These are phyloP conservation scores for Oxycera nigricornis DNA, from an alignment of 2,888 invertebrate species.

Conservation along the genomic window DNA sequence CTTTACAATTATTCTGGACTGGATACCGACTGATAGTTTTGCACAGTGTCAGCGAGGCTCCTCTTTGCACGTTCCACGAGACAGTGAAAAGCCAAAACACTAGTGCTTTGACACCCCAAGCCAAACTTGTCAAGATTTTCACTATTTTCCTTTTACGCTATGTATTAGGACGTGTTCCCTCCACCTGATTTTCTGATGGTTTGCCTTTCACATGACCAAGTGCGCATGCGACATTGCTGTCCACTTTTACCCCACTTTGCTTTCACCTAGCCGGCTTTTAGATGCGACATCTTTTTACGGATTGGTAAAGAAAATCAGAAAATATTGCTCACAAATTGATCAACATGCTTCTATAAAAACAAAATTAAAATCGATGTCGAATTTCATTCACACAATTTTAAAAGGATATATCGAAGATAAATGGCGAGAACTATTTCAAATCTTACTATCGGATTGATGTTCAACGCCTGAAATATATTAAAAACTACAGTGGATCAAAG, in stretches of 20 bases:
- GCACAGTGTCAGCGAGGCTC: slow-evolving; percentile 18
- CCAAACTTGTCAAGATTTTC: neutral
- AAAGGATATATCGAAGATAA: no score
- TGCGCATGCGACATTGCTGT: slow-evolving; percentile 12
- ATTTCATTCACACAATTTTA: no score
- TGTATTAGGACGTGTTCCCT: neutral
- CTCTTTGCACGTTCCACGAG: slow-evolving; percentile 21
- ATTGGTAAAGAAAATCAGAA: neutral
- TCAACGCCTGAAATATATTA: no score
- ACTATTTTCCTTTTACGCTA: slow-evolving; percentile 21
- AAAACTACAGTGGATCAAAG: no score
- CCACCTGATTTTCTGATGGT: neutral
- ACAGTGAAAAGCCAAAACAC: slow-evolving; percentile 23
- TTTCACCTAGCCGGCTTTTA: slow-evolving; percentile 28
- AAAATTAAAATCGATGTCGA: no score
- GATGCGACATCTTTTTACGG: neutral
- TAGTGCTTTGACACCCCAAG: neutral
- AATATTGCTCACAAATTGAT: neutral
- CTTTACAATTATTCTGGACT: slow-evolving; percentile 9
- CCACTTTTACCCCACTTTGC: slow-evolving; percentile 25
- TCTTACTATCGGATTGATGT: no score
- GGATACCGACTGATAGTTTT: slow-evolving; percentile 11
- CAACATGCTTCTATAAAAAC: no score
- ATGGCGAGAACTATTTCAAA: no score
- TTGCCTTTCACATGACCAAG: neutral